Evolutionary conservation across 1,140 invertebrate species (phyloP).

Genomic region (Steinernema khuongi): DNA sequence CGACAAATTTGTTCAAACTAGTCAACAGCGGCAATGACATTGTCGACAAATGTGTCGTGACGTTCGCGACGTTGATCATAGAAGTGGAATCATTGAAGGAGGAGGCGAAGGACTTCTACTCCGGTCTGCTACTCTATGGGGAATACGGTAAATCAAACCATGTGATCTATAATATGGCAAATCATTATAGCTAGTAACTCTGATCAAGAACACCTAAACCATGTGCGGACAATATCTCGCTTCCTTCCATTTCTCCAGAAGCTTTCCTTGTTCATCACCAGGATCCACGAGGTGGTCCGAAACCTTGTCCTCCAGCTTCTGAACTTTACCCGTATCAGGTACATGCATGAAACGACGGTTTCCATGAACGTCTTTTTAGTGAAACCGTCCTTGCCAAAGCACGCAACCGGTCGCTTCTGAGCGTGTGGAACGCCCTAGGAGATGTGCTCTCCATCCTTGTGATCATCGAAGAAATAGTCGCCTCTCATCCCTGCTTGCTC

Average conservation of each 20-base stretch:
- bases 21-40: constrained; percentile 5
- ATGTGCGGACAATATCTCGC: not conserved
- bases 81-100: not conserved
- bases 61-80: not conserved
- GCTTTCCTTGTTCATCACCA: not conserved
- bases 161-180: not conserved
- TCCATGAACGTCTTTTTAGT: not conserved
- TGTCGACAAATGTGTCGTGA: not conserved
- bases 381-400: not conserved
- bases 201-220: not conserved
- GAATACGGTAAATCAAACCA: not conserved
- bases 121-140: not conserved
- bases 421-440: constrained; percentile 5
- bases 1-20: not conserved
- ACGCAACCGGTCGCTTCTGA: not conserved
- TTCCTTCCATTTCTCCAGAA: not conserved
- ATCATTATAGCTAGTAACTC: not conserved
- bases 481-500: not conserved
- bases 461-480: not conserved
- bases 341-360: not conserved
- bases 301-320: not conserved
- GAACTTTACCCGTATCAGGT: not conserved
- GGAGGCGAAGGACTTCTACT: not conserved
- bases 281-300: not conserved
- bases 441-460: not conserved